A percentile compares a stretch with the other conserved stretches of the same genome.
These are phyloP conservation scores for Colaptes auratus DNA, from an alignment of 2,113 vertebrate genomes.

Conservation along the genomic window DNA sequence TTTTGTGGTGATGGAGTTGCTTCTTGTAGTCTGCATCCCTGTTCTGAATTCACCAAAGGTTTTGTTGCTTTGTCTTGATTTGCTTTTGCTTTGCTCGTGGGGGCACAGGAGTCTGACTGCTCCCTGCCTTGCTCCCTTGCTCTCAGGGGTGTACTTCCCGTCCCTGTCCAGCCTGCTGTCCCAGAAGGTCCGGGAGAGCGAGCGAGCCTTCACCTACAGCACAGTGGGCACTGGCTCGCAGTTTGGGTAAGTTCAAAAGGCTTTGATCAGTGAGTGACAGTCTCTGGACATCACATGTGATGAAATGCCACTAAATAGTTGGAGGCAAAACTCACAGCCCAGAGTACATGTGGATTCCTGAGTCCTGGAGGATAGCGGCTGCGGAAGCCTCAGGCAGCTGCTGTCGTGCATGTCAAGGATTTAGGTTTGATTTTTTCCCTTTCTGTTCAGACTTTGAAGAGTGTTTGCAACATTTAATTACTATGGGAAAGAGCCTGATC, in stretches of 20 bases:
- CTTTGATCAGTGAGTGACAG: background rate
- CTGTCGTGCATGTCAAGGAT: background rate
- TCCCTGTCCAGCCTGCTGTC: conserved; percentile 86
- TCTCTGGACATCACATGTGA: background rate
- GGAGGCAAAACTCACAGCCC: conserved; percentile 49
- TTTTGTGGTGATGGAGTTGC: accelerated
- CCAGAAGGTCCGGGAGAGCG: conserved; percentile 88
- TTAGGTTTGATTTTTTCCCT: background rate
- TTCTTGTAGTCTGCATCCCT: background rate
- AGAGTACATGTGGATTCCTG: background rate
- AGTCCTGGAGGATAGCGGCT: background rate
- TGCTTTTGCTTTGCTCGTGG: background rate
- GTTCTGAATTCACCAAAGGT: background rate
- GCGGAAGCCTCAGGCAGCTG: conserved; percentile 51
- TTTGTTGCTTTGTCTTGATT: background rate
- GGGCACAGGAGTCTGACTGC: background rate
- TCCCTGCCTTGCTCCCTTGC: background rate
- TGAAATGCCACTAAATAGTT: conserved; percentile 25
- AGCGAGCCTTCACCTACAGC: conserved; percentile 93
- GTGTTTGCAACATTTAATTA: background rate
- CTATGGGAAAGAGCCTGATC: background rate
- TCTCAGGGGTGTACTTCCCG: conserved; percentile 76
- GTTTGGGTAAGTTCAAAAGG: conserved; percentile 84
- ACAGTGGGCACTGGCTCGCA: conserved; percentile 92
- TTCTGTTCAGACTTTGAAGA: background rate